phyloP scores from a whole-genome alignment of 2,113 vertebrate species.

The Microcebus jonahi region DNA sequence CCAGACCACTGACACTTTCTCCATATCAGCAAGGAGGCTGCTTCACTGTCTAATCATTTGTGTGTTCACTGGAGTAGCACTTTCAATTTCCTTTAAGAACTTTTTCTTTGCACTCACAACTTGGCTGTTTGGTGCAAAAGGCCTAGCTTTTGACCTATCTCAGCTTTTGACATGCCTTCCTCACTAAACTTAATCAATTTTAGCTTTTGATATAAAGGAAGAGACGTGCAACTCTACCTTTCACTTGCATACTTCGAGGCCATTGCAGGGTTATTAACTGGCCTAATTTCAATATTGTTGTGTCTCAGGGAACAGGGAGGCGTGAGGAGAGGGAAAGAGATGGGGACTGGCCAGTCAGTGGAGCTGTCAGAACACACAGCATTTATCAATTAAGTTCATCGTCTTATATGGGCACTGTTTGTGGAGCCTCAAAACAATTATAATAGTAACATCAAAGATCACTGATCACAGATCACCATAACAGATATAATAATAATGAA shows the following conservation, averaged over 20 bases:
- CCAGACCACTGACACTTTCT: not conserved
- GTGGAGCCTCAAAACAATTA: not conserved
- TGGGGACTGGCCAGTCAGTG: no score
- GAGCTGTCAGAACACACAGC: no score
- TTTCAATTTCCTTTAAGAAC: not conserved
- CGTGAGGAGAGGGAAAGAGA: not conserved
- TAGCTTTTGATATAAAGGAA: not conserved
- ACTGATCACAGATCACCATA: not conserved
- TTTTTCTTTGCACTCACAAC: not conserved
- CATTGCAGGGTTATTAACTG: not conserved
- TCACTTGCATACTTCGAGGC: not conserved
- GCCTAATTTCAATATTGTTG: not conserved
- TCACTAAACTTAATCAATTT: not conserved
- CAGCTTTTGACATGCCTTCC: not conserved
- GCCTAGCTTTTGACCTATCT: not conserved
- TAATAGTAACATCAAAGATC: not conserved
- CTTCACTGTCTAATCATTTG: not conserved
- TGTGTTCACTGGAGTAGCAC: not conserved
- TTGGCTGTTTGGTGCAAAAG: not conserved
- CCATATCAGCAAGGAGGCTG: not conserved
- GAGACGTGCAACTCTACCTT: not conserved
- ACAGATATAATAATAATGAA: not conserved
- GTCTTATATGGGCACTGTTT: not conserved
- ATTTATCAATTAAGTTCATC: not conserved
- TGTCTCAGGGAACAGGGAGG: not conserved